Conservation (phyloP, 2,797 vertebrate species). For the Netta rufina region DNA sequence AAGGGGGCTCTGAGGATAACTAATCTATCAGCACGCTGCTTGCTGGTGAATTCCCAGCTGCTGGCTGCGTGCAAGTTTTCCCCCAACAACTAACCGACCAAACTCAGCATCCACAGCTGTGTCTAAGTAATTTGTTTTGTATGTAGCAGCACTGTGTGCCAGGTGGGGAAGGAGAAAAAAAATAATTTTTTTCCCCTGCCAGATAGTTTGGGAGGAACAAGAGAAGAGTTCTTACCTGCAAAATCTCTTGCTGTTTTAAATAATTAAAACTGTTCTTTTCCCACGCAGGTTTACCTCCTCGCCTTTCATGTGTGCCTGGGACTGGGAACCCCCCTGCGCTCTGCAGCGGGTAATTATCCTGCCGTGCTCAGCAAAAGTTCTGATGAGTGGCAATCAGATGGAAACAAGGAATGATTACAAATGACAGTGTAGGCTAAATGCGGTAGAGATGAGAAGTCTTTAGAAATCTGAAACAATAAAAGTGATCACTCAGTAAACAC, state of each 20-base stretch:
- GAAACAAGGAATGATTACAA: conserved; percentile 36
- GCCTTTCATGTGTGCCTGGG: neutral
- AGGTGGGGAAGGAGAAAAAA: neutral
- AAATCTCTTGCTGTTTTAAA: conserved; percentile 19
- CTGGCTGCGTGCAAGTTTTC: neutral
- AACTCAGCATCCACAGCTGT: neutral
- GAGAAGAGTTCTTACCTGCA: neutral
- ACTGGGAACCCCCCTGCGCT: neutral
- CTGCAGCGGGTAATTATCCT: neutral
- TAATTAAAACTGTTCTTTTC: neutral
- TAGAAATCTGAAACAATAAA: conserved; percentile 21
- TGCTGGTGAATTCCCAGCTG: neutral
- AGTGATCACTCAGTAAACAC: conserved; percentile 17
- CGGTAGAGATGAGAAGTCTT: neutral
- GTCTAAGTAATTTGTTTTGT: neutral
- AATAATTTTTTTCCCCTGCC: neutral
- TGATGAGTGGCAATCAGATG: neutral
- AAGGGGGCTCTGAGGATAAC: neutral
- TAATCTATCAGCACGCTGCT: neutral
- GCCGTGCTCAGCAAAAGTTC: conserved; percentile 1
- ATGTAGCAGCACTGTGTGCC: neutral
- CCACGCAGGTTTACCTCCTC: neutral
- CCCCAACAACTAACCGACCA: neutral
- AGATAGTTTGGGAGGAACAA: neutral
- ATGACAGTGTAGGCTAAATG: conserved; percentile 16